Conservation (phyloP, 2,888 invertebrate species). For the Lasius platythorax region DNA sequence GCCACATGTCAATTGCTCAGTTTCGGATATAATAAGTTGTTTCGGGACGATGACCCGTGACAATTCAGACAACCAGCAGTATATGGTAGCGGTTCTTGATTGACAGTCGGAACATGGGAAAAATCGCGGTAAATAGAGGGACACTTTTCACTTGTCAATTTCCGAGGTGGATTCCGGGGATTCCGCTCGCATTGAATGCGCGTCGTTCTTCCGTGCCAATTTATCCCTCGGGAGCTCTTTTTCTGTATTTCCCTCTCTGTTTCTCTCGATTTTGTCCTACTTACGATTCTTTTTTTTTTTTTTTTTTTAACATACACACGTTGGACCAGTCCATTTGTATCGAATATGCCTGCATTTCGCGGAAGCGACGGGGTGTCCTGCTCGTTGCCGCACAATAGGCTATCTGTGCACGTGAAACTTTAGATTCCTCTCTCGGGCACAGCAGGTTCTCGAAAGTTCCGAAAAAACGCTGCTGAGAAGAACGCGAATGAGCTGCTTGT, state of each 20-base stretch:
- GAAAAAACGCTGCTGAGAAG: background rate
- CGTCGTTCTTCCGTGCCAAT: constrained; percentile 27
- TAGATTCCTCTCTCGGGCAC: background rate
- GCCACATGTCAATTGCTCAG: background rate
- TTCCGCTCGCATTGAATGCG: constrained; percentile 34
- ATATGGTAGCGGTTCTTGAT: constrained; percentile 17
- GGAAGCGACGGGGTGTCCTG: background rate
- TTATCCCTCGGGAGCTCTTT: constrained; percentile 20
- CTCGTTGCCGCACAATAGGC: constrained; percentile 18
- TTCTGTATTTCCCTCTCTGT: background rate
- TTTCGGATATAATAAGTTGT: constrained; percentile 20
- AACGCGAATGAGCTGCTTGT: constrained; percentile 18
- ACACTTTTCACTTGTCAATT: constrained; percentile 44
- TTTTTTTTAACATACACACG: background rate
- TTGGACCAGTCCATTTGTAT: background rate
- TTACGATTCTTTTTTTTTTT: background rate
- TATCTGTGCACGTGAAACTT: constrained; percentile 1
- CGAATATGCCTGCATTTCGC: constrained; percentile 28
- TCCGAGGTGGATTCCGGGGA: constrained; percentile 33
- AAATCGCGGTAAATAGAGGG: constrained; percentile 30
- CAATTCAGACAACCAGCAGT: constrained; percentile 30
- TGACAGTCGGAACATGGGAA: constrained; percentile 35
- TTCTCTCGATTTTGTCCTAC: background rate
- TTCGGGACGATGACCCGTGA: constrained; percentile 12
- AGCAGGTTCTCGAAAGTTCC: constrained; percentile 7